phyloP scores from a whole-genome alignment of 2,113 vertebrate species.

The Corythornis cristatus region DNA sequence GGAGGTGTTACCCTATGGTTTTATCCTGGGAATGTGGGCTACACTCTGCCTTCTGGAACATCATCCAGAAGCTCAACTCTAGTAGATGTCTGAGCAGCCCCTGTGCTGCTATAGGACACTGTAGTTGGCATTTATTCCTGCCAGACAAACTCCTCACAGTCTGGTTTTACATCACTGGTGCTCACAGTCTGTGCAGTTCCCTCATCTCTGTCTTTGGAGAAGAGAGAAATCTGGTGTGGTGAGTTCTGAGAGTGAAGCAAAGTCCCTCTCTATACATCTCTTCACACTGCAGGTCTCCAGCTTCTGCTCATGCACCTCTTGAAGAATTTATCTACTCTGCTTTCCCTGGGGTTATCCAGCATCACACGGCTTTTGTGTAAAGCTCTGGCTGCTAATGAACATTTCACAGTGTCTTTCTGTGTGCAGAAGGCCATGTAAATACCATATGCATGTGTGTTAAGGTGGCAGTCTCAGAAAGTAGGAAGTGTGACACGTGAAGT shows the following conservation, averaged over 20 bases:
- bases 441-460: not conserved
- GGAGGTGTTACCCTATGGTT: not conserved
- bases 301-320: not conserved
- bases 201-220: not conserved
- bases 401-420: not conserved
- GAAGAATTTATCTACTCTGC: not conserved
- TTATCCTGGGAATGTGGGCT: not conserved
- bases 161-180: accelerated
- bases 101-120: not conserved
- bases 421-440: not conserved
- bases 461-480: not conserved
- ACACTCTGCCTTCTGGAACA: not conserved
- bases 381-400: not conserved
- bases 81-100: not conserved
- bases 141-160: not conserved
- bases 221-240: not conserved
- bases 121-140: not conserved
- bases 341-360: not conserved
- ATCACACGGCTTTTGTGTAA: not conserved
- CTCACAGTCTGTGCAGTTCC: not conserved
- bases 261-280: accelerated
- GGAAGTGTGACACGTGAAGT: not conserved
- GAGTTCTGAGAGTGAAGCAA: not conserved
- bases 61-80: not conserved
- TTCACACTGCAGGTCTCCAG: accelerated